Percentiles rank a stretch among this genome's conserved stretches.
Evolutionary conservation across 1,140 invertebrate species (phyloP).

Genomic region (Drosophila tani): DNA sequence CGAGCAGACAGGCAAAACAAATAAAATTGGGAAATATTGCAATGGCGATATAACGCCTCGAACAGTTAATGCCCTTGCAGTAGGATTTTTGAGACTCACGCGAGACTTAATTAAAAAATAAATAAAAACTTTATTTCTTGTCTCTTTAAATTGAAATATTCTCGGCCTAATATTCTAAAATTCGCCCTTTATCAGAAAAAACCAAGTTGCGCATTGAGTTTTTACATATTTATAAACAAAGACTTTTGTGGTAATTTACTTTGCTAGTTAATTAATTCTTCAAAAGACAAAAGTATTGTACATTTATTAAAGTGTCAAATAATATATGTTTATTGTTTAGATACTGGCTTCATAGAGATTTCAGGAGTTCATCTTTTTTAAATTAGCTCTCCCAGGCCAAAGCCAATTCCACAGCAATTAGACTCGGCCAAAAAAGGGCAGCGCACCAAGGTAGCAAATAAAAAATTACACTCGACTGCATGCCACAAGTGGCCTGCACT

Average conservation of each 20-base stretch:
- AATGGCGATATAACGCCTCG: conserved; percentile 39
- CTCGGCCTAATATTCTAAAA: neutral
- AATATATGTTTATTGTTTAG: neutral
- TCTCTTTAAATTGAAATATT: neutral
- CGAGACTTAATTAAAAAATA: neutral
- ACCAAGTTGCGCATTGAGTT: too few relatives aligned
- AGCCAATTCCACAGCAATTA: conserved; percentile 32
- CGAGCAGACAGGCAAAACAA: conserved; percentile 41
- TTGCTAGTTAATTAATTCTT: neutral
- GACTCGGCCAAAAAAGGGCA: conserved; percentile 32
- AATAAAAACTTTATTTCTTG: neutral
- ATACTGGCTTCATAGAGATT: neutral
- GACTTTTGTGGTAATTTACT: neutral
- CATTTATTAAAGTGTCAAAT: neutral
- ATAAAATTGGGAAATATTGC: conserved; percentile 50
- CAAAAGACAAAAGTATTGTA: neutral
- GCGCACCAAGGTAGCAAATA: conserved; percentile 27
- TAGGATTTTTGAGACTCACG: neutral
- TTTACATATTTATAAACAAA: too few relatives aligned
- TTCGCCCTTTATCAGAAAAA: neutral
- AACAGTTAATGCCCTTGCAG: conserved; percentile 44
- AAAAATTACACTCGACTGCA: conserved; percentile 52
- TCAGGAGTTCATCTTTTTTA: neutral
- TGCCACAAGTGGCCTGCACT: conserved; percentile 56
- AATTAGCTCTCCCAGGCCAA: conserved; percentile 12